Evolutionary conservation across 2,113 vertebrate genomes (phyloP).

Genomic region (Corythornis vintsioides): DNA sequence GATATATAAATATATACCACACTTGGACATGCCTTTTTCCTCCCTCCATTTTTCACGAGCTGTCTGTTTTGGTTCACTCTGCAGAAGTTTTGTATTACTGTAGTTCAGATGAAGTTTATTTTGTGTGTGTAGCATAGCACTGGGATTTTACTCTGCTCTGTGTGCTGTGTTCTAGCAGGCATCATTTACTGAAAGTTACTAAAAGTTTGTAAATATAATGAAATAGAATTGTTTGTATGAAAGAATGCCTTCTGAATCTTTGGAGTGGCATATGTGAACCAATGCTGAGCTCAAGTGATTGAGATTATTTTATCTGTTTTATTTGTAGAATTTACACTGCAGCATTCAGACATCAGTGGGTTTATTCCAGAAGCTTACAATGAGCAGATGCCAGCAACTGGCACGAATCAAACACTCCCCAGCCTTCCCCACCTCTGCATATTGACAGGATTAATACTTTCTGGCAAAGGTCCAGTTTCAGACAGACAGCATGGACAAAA

Average conservation of each 20-base stretch:
- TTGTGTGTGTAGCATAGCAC: not conserved
- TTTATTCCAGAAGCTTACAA: slow-evolving; percentile 56
- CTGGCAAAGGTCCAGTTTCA: slow-evolving; percentile 28
- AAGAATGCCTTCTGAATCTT: slow-evolving; percentile 19
- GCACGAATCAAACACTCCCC: slow-evolving; percentile 22
- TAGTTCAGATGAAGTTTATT: not conserved
- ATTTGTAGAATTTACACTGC: slow-evolving; percentile 31
- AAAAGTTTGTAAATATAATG: not conserved
- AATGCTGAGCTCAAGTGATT: not conserved
- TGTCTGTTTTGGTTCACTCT: not conserved
- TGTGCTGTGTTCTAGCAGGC: not conserved
- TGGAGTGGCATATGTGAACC: not conserved
- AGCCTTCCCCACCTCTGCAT: not conserved
- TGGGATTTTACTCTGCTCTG: not conserved
- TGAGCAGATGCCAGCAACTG: slow-evolving; percentile 9
- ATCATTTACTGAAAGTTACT: not conserved
- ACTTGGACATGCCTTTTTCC: not conserved
- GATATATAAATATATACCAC: too few relatives aligned
- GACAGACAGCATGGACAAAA: not conserved
- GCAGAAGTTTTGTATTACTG: not conserved
- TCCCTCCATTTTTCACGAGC: not conserved
- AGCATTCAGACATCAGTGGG: not conserved
- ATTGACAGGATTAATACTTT: slow-evolving; percentile 19
- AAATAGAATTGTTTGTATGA: not conserved
- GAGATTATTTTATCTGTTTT: slow-evolving; percentile 30